A percentile compares a stretch with the other conserved stretches of the same genome.
Evolutionary conservation across 1,140 invertebrate species (phyloP).

Genomic region (Telenomus remus): DNA sequence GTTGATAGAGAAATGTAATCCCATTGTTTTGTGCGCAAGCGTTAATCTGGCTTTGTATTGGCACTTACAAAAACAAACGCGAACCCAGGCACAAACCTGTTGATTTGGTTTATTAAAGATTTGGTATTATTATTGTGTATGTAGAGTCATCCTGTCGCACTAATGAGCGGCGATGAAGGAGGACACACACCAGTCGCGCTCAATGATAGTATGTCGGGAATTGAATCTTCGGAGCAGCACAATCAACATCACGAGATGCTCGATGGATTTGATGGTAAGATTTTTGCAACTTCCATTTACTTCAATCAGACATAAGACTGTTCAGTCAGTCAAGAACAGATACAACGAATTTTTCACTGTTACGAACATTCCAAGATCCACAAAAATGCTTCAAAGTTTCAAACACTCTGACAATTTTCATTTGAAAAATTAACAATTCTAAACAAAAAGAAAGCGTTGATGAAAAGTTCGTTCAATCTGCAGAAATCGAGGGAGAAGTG

Average conservation of each 20-base stretch:
- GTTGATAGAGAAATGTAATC: too few relatives aligned
- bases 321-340: slow-evolving; percentile 32
- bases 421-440: too few relatives aligned
- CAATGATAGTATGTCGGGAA: slow-evolving; percentile 69
- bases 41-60: slow-evolving; percentile 24
- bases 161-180: slow-evolving; percentile 70
- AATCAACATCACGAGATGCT: slow-evolving; percentile 73
- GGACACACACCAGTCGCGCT: slow-evolving; percentile 67
- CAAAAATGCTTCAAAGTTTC: too few relatives aligned
- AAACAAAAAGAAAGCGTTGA: slow-evolving; percentile 8
- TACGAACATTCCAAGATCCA: not conserved
- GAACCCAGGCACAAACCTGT: not conserved
- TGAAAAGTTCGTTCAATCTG: slow-evolving; percentile 65
- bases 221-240: slow-evolving; percentile 72
- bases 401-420: too few relatives aligned
- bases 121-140: slow-evolving; percentile 60
- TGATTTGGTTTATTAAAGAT: slow-evolving; percentile 28
- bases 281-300: slow-evolving; percentile 57
- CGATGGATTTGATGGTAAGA: slow-evolving; percentile 76
- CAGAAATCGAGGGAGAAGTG: slow-evolving; percentile 75
- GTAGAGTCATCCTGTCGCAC: slow-evolving; percentile 71
- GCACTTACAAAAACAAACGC: slow-evolving; percentile 26
- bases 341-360: slow-evolving; percentile 55
- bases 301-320: slow-evolving; percentile 41
- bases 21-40: slow-evolving; percentile 15